Conservation (phyloP, 2,113 vertebrate genomes). For the Drymodes brunneopygia region DNA sequence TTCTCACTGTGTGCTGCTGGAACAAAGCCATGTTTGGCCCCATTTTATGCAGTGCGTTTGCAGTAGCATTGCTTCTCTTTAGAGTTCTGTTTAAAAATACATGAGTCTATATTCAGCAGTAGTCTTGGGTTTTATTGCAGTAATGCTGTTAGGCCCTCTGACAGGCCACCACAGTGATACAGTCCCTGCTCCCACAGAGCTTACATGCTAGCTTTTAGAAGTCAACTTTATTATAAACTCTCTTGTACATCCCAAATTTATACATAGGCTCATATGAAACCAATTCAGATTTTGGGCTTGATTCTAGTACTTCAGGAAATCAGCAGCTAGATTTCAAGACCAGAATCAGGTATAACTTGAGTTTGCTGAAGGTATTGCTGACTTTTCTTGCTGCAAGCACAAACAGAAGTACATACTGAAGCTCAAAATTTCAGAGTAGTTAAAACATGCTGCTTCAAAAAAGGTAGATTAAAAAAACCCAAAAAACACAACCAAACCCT, state of each 20-base stretch:
- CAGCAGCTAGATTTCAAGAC: neutral
- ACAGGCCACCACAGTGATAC: neutral
- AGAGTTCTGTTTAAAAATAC: neutral
- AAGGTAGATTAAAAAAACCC: neutral
- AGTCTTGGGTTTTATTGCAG: slow-evolving; percentile 42
- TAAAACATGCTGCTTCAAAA: neutral
- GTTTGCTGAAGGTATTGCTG: neutral
- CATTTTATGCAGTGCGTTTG: neutral
- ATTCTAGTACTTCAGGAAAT: neutral
- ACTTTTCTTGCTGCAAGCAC: neutral
- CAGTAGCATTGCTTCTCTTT: neutral
- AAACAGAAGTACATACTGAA: neutral
- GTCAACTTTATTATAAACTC: neutral
- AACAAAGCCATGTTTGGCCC: neutral
- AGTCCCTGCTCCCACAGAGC: slow-evolving; percentile 20
- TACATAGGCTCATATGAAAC: neutral
- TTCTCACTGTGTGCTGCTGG: neutral
- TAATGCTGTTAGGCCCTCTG: neutral
- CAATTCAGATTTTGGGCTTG: neutral
- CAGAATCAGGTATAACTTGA: neutral
- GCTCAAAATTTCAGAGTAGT: neutral
- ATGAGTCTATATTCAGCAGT: neutral
- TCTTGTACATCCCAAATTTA: neutral
- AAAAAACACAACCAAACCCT: neutral
- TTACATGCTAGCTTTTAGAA: slow-evolving; percentile 29